Evolutionary conservation across 2,113 vertebrate species (phyloP).

Genomic region (Apteryx owenii): DNA sequence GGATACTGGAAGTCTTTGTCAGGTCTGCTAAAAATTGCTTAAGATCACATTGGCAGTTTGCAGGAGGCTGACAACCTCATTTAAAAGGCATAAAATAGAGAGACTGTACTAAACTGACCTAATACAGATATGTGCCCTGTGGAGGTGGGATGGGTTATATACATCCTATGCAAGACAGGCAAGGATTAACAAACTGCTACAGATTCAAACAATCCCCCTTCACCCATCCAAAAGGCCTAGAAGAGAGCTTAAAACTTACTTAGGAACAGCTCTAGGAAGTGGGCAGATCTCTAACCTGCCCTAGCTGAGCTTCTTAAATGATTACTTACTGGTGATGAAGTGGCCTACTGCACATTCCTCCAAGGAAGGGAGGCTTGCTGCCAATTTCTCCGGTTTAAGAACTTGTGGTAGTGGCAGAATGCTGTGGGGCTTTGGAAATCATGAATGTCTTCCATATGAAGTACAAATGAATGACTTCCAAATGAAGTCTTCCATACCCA

Average conservation of each 20-base stretch:
- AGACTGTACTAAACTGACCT: neutral
- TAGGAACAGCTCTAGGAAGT: neutral
- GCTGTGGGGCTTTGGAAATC: neutral
- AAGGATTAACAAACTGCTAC: neutral
- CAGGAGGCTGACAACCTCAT: neutral
- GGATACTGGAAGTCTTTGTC: neutral
- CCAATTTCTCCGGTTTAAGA: neutral
- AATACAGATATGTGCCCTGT: neutral
- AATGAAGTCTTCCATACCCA: neutral
- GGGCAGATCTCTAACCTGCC: neutral
- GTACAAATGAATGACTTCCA: neutral
- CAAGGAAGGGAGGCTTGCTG: neutral
- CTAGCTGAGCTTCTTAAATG: neutral
- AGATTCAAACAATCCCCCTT: neutral
- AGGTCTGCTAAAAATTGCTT: neutral
- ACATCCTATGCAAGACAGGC: neutral
- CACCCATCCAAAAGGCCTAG: neutral
- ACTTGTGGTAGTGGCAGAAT: neutral
- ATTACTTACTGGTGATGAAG: neutral
- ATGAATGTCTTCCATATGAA: neutral
- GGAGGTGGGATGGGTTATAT: neutral
- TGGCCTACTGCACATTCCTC: neutral
- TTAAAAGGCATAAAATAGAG: neutral
- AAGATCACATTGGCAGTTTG: neutral
- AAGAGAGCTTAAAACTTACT: neutral